Base-by-base conservation (phyloP, 2,113 vertebrate genomes). In the Aspiorhynchus laticeps region DNA sequence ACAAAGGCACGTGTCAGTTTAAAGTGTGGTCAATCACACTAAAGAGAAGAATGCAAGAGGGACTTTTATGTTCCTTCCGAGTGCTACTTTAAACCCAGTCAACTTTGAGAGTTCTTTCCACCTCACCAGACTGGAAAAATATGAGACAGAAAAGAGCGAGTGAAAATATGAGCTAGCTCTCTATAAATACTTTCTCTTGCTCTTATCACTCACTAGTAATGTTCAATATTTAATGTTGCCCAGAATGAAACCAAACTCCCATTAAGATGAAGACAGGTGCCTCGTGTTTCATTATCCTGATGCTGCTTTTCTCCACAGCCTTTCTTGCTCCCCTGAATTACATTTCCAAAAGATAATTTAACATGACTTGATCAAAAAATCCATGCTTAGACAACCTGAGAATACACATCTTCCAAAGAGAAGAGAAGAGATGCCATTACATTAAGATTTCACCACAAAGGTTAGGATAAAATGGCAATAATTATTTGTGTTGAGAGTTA, bases 181-280 rank as follows among this genome's bases (percentile, higher is more conserved):
- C 82, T 82, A 88, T 85, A 86, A 88, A 88, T 90, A 82, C 85
- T 56, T 86, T 83, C 59, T 78, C 84, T 43, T 86, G 31, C 26
- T 65, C 74, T 79, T 90, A 36, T 36, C 43, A 21, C n/a, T 79
- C 53, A 43, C 24, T 41, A 26, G 26, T 46, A 80, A n/a, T 73
- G 77, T 74, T 88, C 78, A 87, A 88, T 88, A 90, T 88, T 88
- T 90, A 85, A 90, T 88, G 61, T 69, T 51, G 26, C 38, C 61
- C 7, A 51, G 28, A 85, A 79, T 41, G 80, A 83, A 90, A 69
- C 81, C 33, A 69, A 80, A 83, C 53, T 69, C 83, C 63, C 67
- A 85, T 87, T 67, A 76, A 31, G 43, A 48, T 65, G 53, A 76
- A 71, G 88, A 85, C 85, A 89, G 79, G 76, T 84, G 36, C 48